A percentile compares a stretch with the other conserved stretches of the same genome.
Conservation (phyloP, 2,888 invertebrate species). For the Cheilosia urbana region DNA sequence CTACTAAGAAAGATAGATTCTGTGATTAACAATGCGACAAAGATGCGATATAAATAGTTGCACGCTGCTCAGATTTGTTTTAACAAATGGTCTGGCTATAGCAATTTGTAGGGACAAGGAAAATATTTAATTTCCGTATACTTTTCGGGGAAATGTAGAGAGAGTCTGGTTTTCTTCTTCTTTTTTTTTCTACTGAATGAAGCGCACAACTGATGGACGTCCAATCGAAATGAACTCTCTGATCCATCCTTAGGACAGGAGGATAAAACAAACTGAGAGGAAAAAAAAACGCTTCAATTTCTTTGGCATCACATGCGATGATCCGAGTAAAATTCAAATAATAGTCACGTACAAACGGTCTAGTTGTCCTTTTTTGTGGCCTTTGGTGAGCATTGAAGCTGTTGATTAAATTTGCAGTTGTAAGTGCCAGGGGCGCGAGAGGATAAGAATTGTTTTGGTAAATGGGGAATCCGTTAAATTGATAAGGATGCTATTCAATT, state of each 20-base stretch:
- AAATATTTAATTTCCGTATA: conserved; percentile 74
- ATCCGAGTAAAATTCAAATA: conserved; percentile 47
- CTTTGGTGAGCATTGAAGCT: conserved; percentile 33
- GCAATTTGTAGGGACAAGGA: conserved; percentile 71
- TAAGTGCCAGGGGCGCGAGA: not conserved
- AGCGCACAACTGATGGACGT: conserved; percentile 35
- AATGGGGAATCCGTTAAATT: conserved; percentile 32
- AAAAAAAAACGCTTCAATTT: conserved; percentile 21
- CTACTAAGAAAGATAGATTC: conserved; percentile 68
- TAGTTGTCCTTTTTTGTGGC: conserved; percentile 44
- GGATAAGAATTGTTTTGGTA: conserved; percentile 19
- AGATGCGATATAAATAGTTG: conserved; percentile 67
- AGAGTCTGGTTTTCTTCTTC: conserved; percentile 7
- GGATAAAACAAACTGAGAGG: conserved; percentile 1
- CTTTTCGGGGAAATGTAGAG: conserved; percentile 46
- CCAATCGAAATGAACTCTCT: conserved; percentile 37
- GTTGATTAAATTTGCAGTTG: conserved; percentile 60
- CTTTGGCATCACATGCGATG: conserved; percentile 24
- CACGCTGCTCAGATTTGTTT: conserved; percentile 65
- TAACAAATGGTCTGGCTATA: conserved; percentile 66
- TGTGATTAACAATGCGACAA: conserved; percentile 75
- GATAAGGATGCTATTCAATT: conserved; percentile 43
- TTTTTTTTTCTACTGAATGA: conserved; percentile 15
- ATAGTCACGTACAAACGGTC: conserved; percentile 56
- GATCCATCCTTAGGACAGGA: not conserved